Base-by-base conservation (phyloP, 2,888 invertebrate species). In the Euzophera pinguis region DNA sequence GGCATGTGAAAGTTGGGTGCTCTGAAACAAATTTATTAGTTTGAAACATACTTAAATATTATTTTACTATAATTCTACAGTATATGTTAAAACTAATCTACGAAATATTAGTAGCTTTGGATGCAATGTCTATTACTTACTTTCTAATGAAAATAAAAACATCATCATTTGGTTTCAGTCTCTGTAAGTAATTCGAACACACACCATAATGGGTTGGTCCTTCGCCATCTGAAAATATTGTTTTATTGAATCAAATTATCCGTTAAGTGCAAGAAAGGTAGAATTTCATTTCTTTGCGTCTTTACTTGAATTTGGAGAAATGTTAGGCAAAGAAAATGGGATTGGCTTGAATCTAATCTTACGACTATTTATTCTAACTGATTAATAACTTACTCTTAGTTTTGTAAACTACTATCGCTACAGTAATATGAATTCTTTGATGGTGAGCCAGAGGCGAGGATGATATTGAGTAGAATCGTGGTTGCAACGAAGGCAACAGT, bases 381-480 rank as follows among this genome's bases (percentile, higher is more conserved):
- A 32, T 32, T 9, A 32, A 32, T 22, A 2, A 71, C 77, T 79
- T 81, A 95, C 96, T 94, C 88, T 96, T 93, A 1, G 96, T 95
- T 72, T 92, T 93, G 78, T 97, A 98, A 47, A 93, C 92, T 12
- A 98, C 97, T 7, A 98, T 95, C 43, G 98, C 97, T 6, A 98
- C 97, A 0, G 98, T 98, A 45, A 97, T 84, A 74, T 98, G 97
- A 16, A 98, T 93, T 74, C 95, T 94, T 45, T 94, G 93, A 0
- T 91, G 92, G 71, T 95, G 92, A 10, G 94, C 92, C 3, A 92
- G 77, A 0, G 96, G 95, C 8, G 97, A 96, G 0, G 98, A 98
- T 1, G 98, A 98, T 69, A 98, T 97, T 41, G 97, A 97, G 84
- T 98, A 98, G 83, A 97, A 98, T 64, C 98, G 91, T 3, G 98